phyloP scores from a whole-genome alignment of 2,113 vertebrate species.

The Odocoileus virginianus region DNA sequence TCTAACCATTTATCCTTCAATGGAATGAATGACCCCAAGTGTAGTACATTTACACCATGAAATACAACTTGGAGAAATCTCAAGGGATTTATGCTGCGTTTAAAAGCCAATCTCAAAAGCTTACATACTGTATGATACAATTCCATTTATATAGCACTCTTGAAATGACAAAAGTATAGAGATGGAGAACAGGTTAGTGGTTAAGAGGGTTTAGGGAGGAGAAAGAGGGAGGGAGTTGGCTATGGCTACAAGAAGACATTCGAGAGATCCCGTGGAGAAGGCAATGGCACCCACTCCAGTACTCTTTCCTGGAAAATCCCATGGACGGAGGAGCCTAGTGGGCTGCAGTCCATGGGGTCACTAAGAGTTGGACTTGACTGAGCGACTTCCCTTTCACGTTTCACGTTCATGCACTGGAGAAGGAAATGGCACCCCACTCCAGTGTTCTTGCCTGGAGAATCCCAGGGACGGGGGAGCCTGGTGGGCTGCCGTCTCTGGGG shows the following conservation, averaged over 20 bases:
- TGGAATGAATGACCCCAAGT: not conserved
- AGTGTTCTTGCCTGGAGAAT: no score
- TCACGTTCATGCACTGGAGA: no score
- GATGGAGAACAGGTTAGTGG: not conserved
- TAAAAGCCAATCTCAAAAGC: not conserved
- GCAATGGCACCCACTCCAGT: no score
- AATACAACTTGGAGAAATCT: not conserved
- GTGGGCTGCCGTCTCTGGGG: no score
- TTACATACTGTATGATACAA: not conserved
- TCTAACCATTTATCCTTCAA: not conserved
- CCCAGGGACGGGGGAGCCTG: no score
- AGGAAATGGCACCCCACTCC: no score
- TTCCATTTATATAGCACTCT: not conserved
- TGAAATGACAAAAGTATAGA: not conserved
- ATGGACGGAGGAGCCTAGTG: no score
- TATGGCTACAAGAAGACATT: not conserved
- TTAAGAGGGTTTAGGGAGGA: not conserved
- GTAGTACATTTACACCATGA: not conserved
- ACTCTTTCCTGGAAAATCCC: no score
- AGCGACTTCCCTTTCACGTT: no score
- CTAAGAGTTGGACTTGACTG: fast-evolving
- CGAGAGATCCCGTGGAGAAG: not conserved
- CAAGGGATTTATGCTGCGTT: not conserved
- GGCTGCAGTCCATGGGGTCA: no score
- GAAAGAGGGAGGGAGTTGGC: no score